Evolutionary conservation across 2,113 vertebrate genomes (phyloP), one percentile per base, ranked within the genome.

Genomic region (Oncorhynchus mykiss): DNA sequence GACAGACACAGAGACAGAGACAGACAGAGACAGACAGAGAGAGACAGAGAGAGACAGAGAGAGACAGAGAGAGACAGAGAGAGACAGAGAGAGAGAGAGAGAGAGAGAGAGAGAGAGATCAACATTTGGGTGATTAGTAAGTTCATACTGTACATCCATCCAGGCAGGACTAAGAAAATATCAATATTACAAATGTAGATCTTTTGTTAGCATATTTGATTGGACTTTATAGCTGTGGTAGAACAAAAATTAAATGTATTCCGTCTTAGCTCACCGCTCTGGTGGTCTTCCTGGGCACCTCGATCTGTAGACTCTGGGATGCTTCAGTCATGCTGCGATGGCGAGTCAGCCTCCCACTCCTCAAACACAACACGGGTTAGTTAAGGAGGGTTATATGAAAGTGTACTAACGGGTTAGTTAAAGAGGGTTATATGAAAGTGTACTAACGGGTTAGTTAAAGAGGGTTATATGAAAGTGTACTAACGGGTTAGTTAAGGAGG

Each of bases 281-380:
- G 11, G 75, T 71, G 24, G 81, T 80, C 85, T 92, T 96, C 85
- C 94, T 96, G 60, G 94, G 90, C 24, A 99, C 89, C 89, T 98
- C 95, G 84, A 99, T 97, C 85, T 99, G 98, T 67, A 96, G 87
- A 87, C 90, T 93, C 87, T 97, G 98, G 0, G 96, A 92, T 20
- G 92, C 90, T 81, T 99, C 98, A 2, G 94, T 93, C 88, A 97
- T 90, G 82, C 97, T 98, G 84, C 95, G 96, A 89, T 98, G 96
- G 77, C 96, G 95, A 80, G 94, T 93, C 77, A 97, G 84, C 68
- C 91, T 89, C 13, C 92, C 94, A 71, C 90, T 95, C 92, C 97
- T 98, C 78, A 31, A 88, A 75, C 24, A 34, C 5, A 75, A 3
- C 20, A 25, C 18, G n/a, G 11, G 18, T 65, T 18, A 76, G 3